Base-by-base conservation (phyloP, 2,888 invertebrate genomes). In the Perizoma affinitatum region DNA sequence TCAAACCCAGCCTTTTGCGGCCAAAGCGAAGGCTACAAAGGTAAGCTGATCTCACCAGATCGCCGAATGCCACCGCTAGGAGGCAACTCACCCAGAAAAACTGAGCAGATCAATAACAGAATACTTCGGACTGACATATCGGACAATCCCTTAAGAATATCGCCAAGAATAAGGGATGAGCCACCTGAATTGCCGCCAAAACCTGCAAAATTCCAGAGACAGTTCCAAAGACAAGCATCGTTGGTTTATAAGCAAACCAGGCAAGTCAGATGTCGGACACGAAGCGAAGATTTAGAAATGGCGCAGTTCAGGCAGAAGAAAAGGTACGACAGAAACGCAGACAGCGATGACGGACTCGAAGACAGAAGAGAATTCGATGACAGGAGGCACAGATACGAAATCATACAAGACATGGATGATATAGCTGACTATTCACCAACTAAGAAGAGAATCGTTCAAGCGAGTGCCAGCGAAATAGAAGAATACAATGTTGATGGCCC, bases 1-100 rank as follows among this genome's bases (percentile, higher is more conserved):
- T 95, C 95, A 5, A 96, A 96, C 79, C 96, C 96, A 55, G 96
- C 96, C 0, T 96, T 96, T 79, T 96, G 96, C 79, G 94, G 95
- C 36, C 95, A 96, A 84, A 96, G 96, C 79, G 96, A 96, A 76
- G 95, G 88, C 38, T 92, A 88, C 61, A 82, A 87, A 43, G 71
- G 84, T 7, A 86, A 86, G 61, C 76, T 88, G 0, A 75, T 78
- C 2, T 79, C 83, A 1, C 85, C 87, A 0, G 81, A 85, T 10
- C 74, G 82, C 10, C 71, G 87, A 71, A 93, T 90, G 81, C 78
- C 89, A 0, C 93, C 91, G 0, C 67, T 92, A 40, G 93, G 92
- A 38, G 89, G 83, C 57, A 94, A 80, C 73, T 90, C 92, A 0
- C 92, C 93, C 0, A 83, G 93, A 66, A 92, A 90, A 70, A 57